Percentiles rank a stretch among this genome's conserved stretches.
Evolutionary conservation across 2,888 invertebrate genomes (phyloP).

Genomic region (Cataglyphis rosenhaueri): DNA sequence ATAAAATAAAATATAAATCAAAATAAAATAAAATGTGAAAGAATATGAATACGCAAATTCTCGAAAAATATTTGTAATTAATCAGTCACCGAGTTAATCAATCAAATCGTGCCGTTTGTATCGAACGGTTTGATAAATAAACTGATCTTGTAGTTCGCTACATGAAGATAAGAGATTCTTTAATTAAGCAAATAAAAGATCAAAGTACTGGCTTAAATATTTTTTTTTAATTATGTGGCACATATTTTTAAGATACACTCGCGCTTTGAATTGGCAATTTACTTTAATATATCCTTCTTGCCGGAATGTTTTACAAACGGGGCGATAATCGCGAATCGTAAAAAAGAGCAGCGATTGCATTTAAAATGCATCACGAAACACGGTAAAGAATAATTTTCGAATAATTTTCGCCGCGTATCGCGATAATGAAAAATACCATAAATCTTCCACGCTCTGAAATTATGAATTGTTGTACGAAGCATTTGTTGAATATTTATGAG

Average conservation of each 20-base stretch:
- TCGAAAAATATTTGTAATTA: not conserved
- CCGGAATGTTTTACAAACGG: conserved; percentile 15
- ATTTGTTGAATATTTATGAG: conserved; percentile 42
- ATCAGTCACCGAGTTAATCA: conserved; percentile 18
- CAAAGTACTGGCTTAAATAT: conserved; percentile 3
- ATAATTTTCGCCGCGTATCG: conserved; percentile 19
- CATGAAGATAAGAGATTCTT: not conserved
- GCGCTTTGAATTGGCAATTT: conserved; percentile 24
- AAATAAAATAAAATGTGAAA: not conserved
- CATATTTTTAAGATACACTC: not conserved
- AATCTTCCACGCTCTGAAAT: conserved; percentile 34
- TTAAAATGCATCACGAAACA: not conserved
- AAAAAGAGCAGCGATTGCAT: not conserved
- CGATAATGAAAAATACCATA: conserved; percentile 44
- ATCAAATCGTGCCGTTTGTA: conserved; percentile 17
- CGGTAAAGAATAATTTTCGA: conserved; percentile 23
- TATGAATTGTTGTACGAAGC: conserved; percentile 27
- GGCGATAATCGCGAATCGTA: conserved; percentile 16
- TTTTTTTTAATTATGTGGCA: conserved; percentile 19
- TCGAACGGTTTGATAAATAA: conserved; percentile 1
- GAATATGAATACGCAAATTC: not conserved
- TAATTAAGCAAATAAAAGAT: not conserved
- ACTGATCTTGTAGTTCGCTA: not conserved
- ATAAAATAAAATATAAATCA: not conserved
- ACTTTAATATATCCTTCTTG: conserved; percentile 12